phyloP scores from a whole-genome alignment of 2,113 vertebrate genomes.

The Lichenostomus cassidix region DNA sequence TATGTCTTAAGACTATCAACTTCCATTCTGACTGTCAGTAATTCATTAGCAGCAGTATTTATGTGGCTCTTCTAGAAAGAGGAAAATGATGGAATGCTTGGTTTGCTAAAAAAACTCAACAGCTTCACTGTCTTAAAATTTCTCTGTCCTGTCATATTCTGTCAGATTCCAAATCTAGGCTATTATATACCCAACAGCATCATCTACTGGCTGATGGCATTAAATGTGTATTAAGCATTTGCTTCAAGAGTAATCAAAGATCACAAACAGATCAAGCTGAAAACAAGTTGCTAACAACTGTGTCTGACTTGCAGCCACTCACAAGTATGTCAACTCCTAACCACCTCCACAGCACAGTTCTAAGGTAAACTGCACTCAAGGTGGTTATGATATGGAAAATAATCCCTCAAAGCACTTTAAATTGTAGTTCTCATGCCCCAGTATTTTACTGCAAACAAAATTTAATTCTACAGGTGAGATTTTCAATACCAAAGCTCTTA shows the following conservation, averaged over 20 bases:
- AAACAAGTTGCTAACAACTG: neutral
- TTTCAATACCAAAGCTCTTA: neutral
- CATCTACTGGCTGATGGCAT: constrained; percentile 10
- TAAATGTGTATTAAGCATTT: neutral
- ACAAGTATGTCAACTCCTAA: neutral
- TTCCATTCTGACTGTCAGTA: neutral
- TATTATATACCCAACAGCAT: neutral
- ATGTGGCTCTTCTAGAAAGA: neutral
- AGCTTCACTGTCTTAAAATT: neutral
- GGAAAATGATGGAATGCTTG: neutral
- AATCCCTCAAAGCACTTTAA: neutral
- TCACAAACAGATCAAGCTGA: neutral
- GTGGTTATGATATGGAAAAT: neutral
- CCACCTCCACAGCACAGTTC: neutral
- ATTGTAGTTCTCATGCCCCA: neutral
- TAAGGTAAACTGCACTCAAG: neutral
- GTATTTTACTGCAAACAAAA: neutral
- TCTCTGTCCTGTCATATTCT: neutral
- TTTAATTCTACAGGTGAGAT: neutral
- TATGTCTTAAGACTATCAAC: neutral
- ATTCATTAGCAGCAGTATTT: neutral
- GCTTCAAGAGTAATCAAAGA: neutral
- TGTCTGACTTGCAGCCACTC: neutral
- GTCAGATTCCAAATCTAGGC: neutral
- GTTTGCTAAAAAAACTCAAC: neutral